Conservation (phyloP, 2,797 vertebrate genomes). For the Crax fasciolata region DNA sequence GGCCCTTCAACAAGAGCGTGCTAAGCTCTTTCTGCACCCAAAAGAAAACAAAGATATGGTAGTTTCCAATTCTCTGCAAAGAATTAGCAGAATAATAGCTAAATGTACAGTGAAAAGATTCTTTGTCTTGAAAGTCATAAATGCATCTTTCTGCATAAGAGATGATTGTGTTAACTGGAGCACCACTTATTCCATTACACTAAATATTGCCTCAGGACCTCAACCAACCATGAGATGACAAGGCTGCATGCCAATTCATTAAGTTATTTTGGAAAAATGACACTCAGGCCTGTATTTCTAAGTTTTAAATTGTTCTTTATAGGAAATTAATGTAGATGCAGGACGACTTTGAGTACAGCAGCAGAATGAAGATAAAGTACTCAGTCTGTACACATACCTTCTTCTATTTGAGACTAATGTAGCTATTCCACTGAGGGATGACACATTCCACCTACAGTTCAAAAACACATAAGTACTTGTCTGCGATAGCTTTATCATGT, state of each 20-base stretch:
- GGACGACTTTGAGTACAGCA: neutral
- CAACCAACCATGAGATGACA: neutral
- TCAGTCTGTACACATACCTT: neutral
- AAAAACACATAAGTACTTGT: neutral
- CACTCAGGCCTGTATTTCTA: neutral
- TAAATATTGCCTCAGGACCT: constrained; percentile 47
- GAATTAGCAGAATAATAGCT: constrained; percentile 11
- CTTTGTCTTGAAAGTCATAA: constrained; percentile 31
- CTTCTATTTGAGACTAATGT: neutral
- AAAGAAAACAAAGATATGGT: constrained; percentile 5
- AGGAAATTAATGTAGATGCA: neutral
- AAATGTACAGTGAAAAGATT: constrained; percentile 10
- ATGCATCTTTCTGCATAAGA: neutral
- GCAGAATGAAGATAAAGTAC: neutral
- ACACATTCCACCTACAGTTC: neutral
- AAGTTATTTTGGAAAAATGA: neutral
- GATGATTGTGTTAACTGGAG: constrained; percentile 16
- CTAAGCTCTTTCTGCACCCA: neutral
- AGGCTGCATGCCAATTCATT: neutral
- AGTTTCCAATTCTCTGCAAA: neutral
- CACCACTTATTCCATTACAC: constrained; percentile 37
- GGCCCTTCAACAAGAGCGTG: neutral
- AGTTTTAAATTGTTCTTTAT: neutral
- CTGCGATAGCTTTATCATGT: neutral
- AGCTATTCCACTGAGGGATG: neutral